Percentiles rank a stretch among this genome's conserved stretches.
Evolutionary conservation across 2,888 invertebrate genomes (phyloP).

Genomic region (Gibbula magus): DNA sequence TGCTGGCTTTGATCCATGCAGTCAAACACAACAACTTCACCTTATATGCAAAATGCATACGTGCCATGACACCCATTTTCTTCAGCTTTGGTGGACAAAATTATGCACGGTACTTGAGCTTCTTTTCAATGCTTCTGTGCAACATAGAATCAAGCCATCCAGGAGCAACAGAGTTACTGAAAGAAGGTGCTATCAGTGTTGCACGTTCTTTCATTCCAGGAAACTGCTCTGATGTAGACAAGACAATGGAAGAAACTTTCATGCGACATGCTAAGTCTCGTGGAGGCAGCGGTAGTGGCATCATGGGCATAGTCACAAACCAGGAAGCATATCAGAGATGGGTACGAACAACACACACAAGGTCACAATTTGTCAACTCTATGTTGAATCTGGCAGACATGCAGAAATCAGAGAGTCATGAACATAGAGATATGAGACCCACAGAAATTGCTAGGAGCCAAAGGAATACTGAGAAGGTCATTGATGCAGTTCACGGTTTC

Average conservation of each 20-base stretch:
- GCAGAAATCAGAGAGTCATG: too few relatives aligned
- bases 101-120: conserved; percentile 35
- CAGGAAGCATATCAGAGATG: background rate
- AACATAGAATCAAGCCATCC: conserved; percentile 38
- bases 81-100: conserved; percentile 41
- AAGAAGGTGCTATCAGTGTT: conserved; percentile 34
- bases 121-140: conserved; percentile 34
- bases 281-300: conserved; percentile 34
- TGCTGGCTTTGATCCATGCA: conserved; percentile 26
- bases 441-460: too few relatives aligned
- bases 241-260: conserved; percentile 42
- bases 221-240: conserved; percentile 40
- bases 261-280: conserved; percentile 39
- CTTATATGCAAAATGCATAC: conserved; percentile 26
- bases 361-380: conserved; percentile 16
- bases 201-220: conserved; percentile 38
- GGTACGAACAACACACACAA: conserved; percentile 2
- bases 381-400: background rate
- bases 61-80: conserved; percentile 27
- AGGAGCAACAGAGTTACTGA: conserved; percentile 31
- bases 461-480: too few relatives aligned
- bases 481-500: too few relatives aligned
- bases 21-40: conserved; percentile 30
- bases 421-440: too few relatives aligned
- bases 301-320: conserved; percentile 23